Evolutionary conservation across 1,140 invertebrate genomes (phyloP), one percentile per base, ranked within the genome.

Genomic region (Drosophila lacteicornis): DNA sequence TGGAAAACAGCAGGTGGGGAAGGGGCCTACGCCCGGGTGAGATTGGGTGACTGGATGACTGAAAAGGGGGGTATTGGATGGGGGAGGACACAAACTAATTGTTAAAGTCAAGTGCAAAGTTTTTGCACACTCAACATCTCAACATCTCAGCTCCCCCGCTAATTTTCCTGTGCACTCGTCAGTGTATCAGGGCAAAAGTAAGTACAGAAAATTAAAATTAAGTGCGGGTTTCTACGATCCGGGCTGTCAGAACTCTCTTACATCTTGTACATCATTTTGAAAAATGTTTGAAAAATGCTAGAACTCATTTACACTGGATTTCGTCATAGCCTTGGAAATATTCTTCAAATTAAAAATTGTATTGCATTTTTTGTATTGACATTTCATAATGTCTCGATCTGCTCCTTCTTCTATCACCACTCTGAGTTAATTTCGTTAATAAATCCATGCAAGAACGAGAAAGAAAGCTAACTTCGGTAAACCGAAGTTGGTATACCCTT

Each of bases 41-140:
- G 70, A 47, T 30, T n/a, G 13, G 36, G 22, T 55, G 51, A 55
- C 51, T 55, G 17, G 30, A 19, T n/a, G 33, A 4, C 30, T 33
- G 30, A 33, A 33, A 33, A 12, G 40, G 33, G 33, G 22, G 13
- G 30, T 36, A 67, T 67, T 46, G 47, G 30, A 45, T 46, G 47
- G 36, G 55, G 62, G 40, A 33, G 67, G 58, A 80, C 56, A 63
- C 46, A 36, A 67, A 47, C 65, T 80, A 83, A 73, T 82, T 82
- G 83, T 73, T 82, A 19, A 63, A 80, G 69, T 77, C 63, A 69
- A 69, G 80, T 83, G 80, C 60, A 75, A 82, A 87, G 75, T 65
- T 83, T 83, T 55, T 45, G 68, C 17, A 36, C 61, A 19, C 61
- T 17, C 42, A 40, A 43, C 61, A 33, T 19, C 47, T 47, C 47